phyloP scores from a whole-genome alignment of 2,888 invertebrate genomes.

The Autographa pulchrina region DNA sequence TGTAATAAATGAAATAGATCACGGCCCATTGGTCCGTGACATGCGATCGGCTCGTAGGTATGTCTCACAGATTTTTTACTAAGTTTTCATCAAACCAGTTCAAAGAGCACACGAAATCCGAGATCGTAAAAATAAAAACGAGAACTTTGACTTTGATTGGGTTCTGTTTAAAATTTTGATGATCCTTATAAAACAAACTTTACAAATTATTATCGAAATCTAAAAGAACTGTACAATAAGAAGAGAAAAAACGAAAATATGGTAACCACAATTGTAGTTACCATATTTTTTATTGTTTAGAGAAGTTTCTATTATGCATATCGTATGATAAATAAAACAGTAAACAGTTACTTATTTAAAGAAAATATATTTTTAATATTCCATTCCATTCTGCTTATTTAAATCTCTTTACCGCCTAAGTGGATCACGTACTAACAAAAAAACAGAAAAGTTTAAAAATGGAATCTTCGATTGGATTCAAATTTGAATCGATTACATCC shows the following conservation, averaged over 20 bases:
- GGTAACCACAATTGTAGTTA: no score
- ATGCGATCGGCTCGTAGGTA: slow-evolving; percentile 75
- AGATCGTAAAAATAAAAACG: slow-evolving; percentile 69
- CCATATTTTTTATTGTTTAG: no score
- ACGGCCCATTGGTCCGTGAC: slow-evolving; percentile 75
- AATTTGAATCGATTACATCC: slow-evolving; percentile 50
- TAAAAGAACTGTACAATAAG: no score
- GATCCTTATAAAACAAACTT: no score
- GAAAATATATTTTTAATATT: neutral
- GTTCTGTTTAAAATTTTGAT: slow-evolving; percentile 58
- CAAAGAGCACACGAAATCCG: slow-evolving; percentile 84
- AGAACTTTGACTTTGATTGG: slow-evolving; percentile 44
- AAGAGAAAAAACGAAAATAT: no score
- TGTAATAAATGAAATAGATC: slow-evolving; percentile 77
- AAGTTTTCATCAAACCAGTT: slow-evolving; percentile 81
- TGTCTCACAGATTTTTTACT: slow-evolving; percentile 76
- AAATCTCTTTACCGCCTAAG: slow-evolving; percentile 6
- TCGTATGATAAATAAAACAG: no score
- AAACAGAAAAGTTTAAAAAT: slow-evolving; percentile 31
- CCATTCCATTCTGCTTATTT: neutral
- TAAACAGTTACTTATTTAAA: neutral
- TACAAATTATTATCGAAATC: neutral
- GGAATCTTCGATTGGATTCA: slow-evolving; percentile 41
- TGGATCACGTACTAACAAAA: slow-evolving; percentile 25
- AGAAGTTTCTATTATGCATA: no score